Evolutionary conservation across 2,113 vertebrate genomes (phyloP), one percentile per base, ranked within the genome.

Genomic region (Cochlearius cochlearius): DNA sequence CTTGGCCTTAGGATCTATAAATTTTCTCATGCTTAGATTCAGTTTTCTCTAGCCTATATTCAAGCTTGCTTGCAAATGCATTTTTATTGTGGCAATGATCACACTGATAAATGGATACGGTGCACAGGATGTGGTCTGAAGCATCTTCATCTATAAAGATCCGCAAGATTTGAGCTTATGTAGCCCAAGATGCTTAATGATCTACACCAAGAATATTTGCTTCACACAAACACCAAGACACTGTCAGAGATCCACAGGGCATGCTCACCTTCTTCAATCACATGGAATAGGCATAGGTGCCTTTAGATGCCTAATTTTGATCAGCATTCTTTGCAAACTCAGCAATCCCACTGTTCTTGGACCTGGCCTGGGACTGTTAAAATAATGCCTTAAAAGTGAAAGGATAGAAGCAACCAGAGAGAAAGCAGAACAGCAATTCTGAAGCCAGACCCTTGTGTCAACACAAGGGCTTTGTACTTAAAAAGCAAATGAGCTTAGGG

Each of bases 251-350:
- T 58, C 34, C 59, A 10, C 3, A 25, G 27, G 23, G 29, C 26
- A n/a, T 3, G 7, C 29, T 53, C 8, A 2, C 17, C 22, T 56
- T 34, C 45, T 77, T 47, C 78, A 66, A 17, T 39, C 50, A 21
- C 41, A 50, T 0, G 0, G 26, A 69, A 43, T 15, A 43, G 41
- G 5, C 10, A 29, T 1, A 52, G 20, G 5, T 79, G 49, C 32
- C 34, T 58, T 62, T 12, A 73, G 27, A 30, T 62, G 39, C 17
- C 34, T 36, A 4, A 66, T 58, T 53, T 58, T 50, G 18, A 58
- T 43, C 7, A 69, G 15, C 15, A 58, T 29, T 49, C 55, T 71
- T 15, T 52, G n/a, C n/a, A 62, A 89, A 77, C 4, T 4, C 76
- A 43, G 21, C 14, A 80, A 43, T 43, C 29, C 52, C 53, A 34